Evolutionary conservation across 2,797 vertebrate genomes (phyloP).

Genomic region (Paramormyrops hopkinsi): DNA sequence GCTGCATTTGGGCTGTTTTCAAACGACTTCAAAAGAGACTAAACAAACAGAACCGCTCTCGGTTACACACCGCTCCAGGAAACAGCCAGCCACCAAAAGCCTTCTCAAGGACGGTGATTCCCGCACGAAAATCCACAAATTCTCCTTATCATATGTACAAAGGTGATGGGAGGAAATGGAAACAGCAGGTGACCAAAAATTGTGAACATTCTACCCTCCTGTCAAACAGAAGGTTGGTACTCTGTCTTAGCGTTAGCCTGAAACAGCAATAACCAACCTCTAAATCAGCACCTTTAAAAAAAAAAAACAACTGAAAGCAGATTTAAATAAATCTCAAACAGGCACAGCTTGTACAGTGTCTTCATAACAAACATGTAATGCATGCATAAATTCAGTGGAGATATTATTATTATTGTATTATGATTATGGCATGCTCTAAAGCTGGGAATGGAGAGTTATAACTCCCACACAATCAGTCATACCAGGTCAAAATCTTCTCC

Average conservation of each 20-base stretch:
- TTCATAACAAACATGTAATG: background rate
- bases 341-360: background rate
- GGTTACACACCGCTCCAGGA: conserved; percentile 23
- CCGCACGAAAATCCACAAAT: conserved; percentile 24
- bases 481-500: background rate
- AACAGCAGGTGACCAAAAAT: conserved; percentile 20
- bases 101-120: conserved; percentile 32
- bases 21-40: conserved; percentile 42
- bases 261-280: background rate
- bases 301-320: background rate
- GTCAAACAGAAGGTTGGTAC: background rate
- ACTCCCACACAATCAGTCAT: conserved; percentile 6
- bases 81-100: conserved; percentile 6
- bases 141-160: conserved; percentile 39
- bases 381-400: background rate
- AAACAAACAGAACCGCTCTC: conserved; percentile 42
- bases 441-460: background rate
- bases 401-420: background rate
- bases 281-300: no score
- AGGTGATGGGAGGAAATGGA: conserved; percentile 27
- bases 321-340: background rate
- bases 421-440: background rate
- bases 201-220: background rate
- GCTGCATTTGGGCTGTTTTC: conserved; percentile 41
- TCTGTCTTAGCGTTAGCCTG: background rate